Evolutionary conservation across 2,113 vertebrate genomes (phyloP).

Genomic region (human): GRCh38 chr6:26697501-26698000

Average conservation of each 20-base stretch:
- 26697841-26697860: background rate
- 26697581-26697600: slow-evolving; percentile 90
- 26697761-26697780: background rate
- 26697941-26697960: rapidly evolving
- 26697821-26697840: background rate
- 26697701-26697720: background rate
- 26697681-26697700: background rate
- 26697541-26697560: slow-evolving; percentile 92
- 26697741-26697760: background rate
- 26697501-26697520: too few species aligned
- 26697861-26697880: too few species aligned
- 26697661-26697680: background rate
- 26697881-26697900: background rate
- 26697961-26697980: background rate
- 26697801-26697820: too few species aligned
- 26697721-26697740: background rate
- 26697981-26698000: rapidly evolving
- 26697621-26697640: rapidly evolving
- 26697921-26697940: rapidly evolving
- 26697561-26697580: slow-evolving; percentile 90
- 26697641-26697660: background rate
- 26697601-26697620: rapidly evolving
- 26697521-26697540: slow-evolving; percentile 89
- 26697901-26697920: background rate
- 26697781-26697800: background rate